Conservation (phyloP, 2,888 invertebrate species). For the Pyrochroa serraticornis region DNA sequence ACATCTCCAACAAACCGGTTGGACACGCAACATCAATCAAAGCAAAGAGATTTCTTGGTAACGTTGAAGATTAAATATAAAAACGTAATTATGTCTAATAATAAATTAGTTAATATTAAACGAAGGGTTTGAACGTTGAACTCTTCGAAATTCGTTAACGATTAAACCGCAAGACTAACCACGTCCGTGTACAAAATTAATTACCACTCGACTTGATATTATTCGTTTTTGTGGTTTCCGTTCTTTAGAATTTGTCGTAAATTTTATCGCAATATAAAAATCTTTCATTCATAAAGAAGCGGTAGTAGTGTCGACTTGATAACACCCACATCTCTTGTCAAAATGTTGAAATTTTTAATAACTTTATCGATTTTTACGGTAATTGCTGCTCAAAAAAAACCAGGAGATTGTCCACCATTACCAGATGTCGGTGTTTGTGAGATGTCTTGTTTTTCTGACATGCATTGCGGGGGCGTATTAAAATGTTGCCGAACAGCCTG, state of each 20-base stretch:
- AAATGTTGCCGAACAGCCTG: slow-evolving; percentile 23
- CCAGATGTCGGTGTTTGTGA: slow-evolving; percentile 19
- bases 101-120: neutral
- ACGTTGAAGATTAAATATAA: too few species aligned
- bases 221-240: slow-evolving; percentile 13
- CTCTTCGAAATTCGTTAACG: neutral
- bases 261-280: neutral
- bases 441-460: slow-evolving; percentile 16
- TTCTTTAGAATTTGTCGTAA: slow-evolving; percentile 3
- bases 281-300: slow-evolving; percentile 1
- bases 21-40: too few species aligned
- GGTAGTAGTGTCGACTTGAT: too few species aligned
- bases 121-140: neutral
- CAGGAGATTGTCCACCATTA: slow-evolving; percentile 20
- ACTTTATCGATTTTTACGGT: neutral
- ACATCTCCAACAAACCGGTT: too few species aligned
- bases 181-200: slow-evolving; percentile 4
- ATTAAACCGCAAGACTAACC: slow-evolving; percentile 11
- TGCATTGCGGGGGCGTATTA: slow-evolving; percentile 12
- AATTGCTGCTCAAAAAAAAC: slow-evolving; percentile 12
- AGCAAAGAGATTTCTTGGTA: too few species aligned
- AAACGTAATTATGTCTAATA: too few species aligned
- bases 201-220: too few species aligned
- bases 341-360: slow-evolving; percentile 14
- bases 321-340: neutral